Base-by-base conservation (phyloP, 2,888 invertebrate genomes). In the Melanargia galathea region DNA sequence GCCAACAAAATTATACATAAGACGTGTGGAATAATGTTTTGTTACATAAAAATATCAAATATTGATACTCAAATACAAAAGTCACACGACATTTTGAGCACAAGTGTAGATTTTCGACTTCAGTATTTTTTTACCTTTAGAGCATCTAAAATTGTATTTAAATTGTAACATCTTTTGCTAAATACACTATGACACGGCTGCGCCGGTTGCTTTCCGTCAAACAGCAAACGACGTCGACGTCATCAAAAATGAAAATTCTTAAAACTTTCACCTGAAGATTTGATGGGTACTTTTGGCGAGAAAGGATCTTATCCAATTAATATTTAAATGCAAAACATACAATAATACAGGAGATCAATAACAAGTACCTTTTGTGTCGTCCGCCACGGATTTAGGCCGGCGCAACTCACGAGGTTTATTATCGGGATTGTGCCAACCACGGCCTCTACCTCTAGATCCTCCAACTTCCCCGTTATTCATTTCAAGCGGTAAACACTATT, bases 381-480 rank as follows among this genome's bases (percentile, higher is more conserved):
- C 90, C 56, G 71, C 71, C 64, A 83, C 75, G 70, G 71, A 79
- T 74, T 80, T 84, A 43, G 92, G 92, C 66, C 87, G 85, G 62
- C 92, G 90, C 62, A 92, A 86, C 77, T 90, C 90, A 75, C 84
- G 82, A 71, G 91, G 89, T 71, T 82, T 89, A 74, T 84, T 90
- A 67, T 89, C 90, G 68, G 86, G 76, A 75, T 90, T 86, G 77
- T 86, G 86, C 90, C 90, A 90, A 72, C 90, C 88, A 74, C 92
- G 90, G 79, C 92, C 92, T 79, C 88, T 87, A 76, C 92, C 90
- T 81, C 90, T 85, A 63, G 90, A 79, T 78, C 87, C 89, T 75
- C 91, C 87, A 75, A 87, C 79, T 70, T 92, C 92, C 74, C 91
- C 92, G 90, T 92, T 92, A 83, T 90, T 92, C 92, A 92, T 92